These are phyloP conservation scores for Aspidiotus destructor DNA, from an alignment of 2,888 invertebrate genomes.

Conservation along the genomic window DNA sequence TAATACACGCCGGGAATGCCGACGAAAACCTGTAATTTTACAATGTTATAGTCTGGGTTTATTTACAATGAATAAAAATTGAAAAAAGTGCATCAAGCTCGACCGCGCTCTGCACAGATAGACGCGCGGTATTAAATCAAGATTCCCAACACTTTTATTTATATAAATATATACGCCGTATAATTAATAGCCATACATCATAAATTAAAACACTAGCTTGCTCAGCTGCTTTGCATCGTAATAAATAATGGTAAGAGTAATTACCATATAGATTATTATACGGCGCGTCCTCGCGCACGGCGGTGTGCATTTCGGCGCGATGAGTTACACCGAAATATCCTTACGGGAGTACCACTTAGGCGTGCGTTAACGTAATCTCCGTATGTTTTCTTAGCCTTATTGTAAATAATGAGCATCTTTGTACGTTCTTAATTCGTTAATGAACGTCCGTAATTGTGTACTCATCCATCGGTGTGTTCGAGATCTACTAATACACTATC, in stretches of 20 bases:
- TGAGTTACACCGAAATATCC: conserved; percentile 23
- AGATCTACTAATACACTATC: too few species aligned
- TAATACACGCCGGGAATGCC: neutral
- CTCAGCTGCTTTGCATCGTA: conserved; percentile 17
- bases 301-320: conserved; percentile 3
- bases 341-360: conserved; percentile 13
- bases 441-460: neutral
- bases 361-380: neutral
- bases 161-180: neutral
- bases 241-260: conserved; percentile 30
- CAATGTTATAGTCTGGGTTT: conserved; percentile 22
- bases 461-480: too few species aligned
- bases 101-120: conserved; percentile 3
- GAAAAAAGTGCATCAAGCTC: conserved; percentile 17
- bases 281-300: conserved; percentile 5
- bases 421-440: conserved; percentile 2
- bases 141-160: conserved; percentile 13
- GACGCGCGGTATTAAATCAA: conserved; percentile 15
- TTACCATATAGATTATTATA: conserved; percentile 27
- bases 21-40: conserved; percentile 23
- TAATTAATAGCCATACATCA: conserved; percentile 30
- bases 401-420: conserved; percentile 6
- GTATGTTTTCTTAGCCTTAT: neutral
- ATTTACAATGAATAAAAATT: conserved; percentile 21
- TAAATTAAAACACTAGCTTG: conserved; percentile 28